Evolutionary conservation across 2,888 invertebrate genomes (phyloP), one percentile per base, ranked within the genome.

Genomic region (Chymomyza fuscimana): DNA sequence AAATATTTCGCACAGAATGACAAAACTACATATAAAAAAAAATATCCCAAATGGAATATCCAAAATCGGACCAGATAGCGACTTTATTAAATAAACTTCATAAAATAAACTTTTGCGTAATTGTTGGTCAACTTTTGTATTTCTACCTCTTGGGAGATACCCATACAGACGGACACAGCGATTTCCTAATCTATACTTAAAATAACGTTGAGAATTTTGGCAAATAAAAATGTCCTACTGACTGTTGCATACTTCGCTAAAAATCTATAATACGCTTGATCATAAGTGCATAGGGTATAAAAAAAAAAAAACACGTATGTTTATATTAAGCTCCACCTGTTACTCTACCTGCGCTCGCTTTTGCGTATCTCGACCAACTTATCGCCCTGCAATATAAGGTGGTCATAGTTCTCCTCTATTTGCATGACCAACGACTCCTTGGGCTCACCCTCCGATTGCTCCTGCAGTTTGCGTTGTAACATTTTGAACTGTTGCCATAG

Each of bases 341-440:
- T 19, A 62, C 70, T 67, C 72, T 54, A 91, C 92, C 86, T 89
- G 59, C 80, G 86, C 72, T 92, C 92, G 22, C 84, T 81, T 32
- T 88, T 80, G n/a, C 91, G 78, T 79, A 92, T 86, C 70, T 89
- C 89, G 54, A 90, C 87, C 67, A 91, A 72, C 52, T 90, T 91
- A 72, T 92, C 92, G 15, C 92, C 92, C 70, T 91, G 91, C 1
- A 82, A 72, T 72, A 91, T 91, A 25, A 91, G 76, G 65, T 91
- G 90, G 82, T 91, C 92, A 62, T 92, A 91, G 74, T 91, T 91
- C 56, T 90, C 89, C 74, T 92, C 91, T 56, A 91, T 91, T 83
- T 92, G 85, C 92, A 91, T 89, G 63, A 89, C 84, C 56, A 91
- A 74, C 2, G 90, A 79, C 79, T 92, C 91, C 52, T 88, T 91